Conservation (phyloP, 2,797 vertebrate genomes). For the Gallinago nigripennis region DNA sequence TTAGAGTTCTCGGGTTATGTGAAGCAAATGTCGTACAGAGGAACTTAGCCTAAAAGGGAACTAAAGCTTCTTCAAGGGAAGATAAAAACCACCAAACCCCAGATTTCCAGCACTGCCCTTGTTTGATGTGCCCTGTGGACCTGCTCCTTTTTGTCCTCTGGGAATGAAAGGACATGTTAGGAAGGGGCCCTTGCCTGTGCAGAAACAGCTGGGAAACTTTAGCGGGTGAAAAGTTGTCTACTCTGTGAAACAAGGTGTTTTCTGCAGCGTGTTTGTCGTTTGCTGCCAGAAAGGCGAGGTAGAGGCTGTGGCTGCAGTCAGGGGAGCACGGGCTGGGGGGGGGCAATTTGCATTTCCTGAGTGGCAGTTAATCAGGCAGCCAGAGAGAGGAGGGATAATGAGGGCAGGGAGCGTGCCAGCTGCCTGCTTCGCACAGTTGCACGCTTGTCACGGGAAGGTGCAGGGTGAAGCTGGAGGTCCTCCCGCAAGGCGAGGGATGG, state of each 20-base stretch:
- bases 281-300: not conserved
- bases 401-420: not conserved
- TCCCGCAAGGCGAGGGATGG: not conserved
- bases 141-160: not conserved
- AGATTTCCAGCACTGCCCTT: not conserved
- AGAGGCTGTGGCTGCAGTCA: not conserved
- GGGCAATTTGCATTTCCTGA: not conserved
- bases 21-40: not conserved
- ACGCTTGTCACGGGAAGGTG: fast-evolving
- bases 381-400: not conserved
- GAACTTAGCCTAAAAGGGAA: not conserved
- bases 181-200: not conserved
- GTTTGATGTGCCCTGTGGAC: not conserved
- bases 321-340: fast-evolving
- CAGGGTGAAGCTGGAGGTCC: not conserved
- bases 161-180: not conserved
- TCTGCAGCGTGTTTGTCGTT: not conserved
- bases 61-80: not conserved
- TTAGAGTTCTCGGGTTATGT: not conserved
- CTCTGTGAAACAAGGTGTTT: not conserved
- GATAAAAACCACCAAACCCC: not conserved
- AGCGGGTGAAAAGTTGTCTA: not conserved
- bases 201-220: not conserved
- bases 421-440: not conserved
- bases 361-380: not conserved